phyloP scores from a whole-genome alignment of 1,140 invertebrate genomes.

The Cydia amplana region DNA sequence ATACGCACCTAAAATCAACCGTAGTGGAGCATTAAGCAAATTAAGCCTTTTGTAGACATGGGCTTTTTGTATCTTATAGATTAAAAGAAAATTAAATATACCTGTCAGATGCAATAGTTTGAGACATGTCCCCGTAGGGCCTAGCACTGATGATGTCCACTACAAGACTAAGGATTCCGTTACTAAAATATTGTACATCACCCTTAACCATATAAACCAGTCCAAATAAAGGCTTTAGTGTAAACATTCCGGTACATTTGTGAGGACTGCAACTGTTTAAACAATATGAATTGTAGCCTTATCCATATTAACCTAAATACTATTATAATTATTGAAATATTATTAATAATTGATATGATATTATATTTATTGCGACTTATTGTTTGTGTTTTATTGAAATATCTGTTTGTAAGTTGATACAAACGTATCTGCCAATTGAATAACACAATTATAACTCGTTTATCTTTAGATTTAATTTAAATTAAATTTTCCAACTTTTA shows the following conservation, averaged over 20 bases:
- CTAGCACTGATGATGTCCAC: too few relatives aligned
- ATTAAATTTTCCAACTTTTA: too few relatives aligned
- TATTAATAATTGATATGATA: conserved; percentile 68
- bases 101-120: too few relatives aligned
- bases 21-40: too few relatives aligned
- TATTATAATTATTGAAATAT: conserved; percentile 51
- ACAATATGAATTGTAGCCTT: conserved; percentile 57
- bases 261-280: conserved; percentile 21
- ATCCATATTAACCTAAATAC: conserved; percentile 69
- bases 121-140: too few relatives aligned
- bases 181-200: not conserved
- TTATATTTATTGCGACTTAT: conserved; percentile 71
- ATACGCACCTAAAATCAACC: too few relatives aligned
- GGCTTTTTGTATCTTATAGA: too few relatives aligned
- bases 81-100: too few relatives aligned
- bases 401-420: not conserved
- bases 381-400: not conserved
- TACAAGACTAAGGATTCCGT: not conserved
- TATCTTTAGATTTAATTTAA: too few relatives aligned
- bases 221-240: not conserved
- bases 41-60: too few relatives aligned
- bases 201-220: not conserved
- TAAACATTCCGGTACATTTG: conserved; percentile 4
- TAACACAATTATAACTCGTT: too few relatives aligned
- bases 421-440: too few relatives aligned